Base-by-base conservation (phyloP, 2,113 vertebrate species). In the Cettia cetti region DNA sequence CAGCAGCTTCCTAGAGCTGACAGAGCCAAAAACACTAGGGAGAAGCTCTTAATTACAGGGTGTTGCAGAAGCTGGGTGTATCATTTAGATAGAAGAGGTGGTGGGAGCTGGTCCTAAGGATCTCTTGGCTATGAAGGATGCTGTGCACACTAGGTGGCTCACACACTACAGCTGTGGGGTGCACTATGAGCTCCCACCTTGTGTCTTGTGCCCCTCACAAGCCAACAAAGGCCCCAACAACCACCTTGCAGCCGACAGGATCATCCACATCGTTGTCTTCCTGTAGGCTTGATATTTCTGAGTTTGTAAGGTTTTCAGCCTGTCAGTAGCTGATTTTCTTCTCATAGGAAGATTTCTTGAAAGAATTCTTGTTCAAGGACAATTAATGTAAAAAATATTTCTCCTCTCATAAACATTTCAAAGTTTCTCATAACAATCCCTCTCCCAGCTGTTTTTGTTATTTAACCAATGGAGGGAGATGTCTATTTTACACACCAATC, bases 81-180 rank as follows among this genome's bases (percentile, higher is more conserved):
- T 44, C 13, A 2, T 54, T 21, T 28, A 33, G 37, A 13, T 1
- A 44, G 54, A 45, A 12, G 35, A 59, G 31, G 20, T 16, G 65
- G 35, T 37, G 22, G 10, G 18, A 81, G 11, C 63, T 65, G 56
- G 5, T 60, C 39, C 18, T 33, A 6, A 37, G 33, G 16, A 59
- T 20, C 30, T 44, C 13, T 49, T 44, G 56, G 31, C 2, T 11
- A 1, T 31, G 7, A 39, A 89, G 27, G 19, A 74, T 3, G 1
- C 77, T 3, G 24, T 23, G 4, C 20, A 10, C n/a, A n/a, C n/a
- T n/a, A n/a, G 37, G 15, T 56, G 33, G 47, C 72, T 86, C 15
- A 26, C 47, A n/a, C 0, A 0, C 6, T 11, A 5, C 20, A 39
- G 18, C 13, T 37, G 30, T 30, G 31, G 40, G 40, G 17, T 44